Evolutionary conservation across 2,888 invertebrate species (phyloP).

Genomic region (Chymomyza caudatula): DNA sequence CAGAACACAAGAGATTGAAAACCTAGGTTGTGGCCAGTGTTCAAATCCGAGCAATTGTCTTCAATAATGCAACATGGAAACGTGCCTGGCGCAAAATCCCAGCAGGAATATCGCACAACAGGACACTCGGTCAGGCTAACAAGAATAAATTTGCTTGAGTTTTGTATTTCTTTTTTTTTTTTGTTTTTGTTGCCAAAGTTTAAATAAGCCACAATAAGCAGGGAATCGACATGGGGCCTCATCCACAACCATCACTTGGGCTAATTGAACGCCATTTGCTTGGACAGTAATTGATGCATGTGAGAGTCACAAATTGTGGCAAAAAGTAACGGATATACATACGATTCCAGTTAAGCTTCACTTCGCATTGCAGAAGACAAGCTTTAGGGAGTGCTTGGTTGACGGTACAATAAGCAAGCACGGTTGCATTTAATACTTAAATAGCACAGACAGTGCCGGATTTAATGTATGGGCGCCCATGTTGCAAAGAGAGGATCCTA

Average conservation of each 20-base stretch:
- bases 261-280: slow-evolving; percentile 69
- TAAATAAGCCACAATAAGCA: slow-evolving; percentile 38
- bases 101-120: background rate
- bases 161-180: background rate
- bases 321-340: background rate
- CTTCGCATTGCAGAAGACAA: background rate
- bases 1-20: background rate
- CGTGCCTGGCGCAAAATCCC: slow-evolving; percentile 41
- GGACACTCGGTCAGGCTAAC: background rate
- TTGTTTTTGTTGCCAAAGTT: slow-evolving; percentile 50
- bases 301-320: slow-evolving; percentile 6
- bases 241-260: slow-evolving; percentile 26
- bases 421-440: background rate
- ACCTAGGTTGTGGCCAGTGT: background rate
- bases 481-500: too few species aligned
- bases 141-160: background rate
- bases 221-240: background rate
- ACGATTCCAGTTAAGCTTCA: background rate
- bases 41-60: slow-evolving; percentile 9
- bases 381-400: background rate
- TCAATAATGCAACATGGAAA: slow-evolving; percentile 63
- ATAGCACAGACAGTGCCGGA: background rate
- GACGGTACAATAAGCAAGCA: background rate
- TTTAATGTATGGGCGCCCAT: background rate
- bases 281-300: slow-evolving; percentile 68